Conservation (phyloP, 2,888 invertebrate species). For the Drosophila borealis region DNA sequence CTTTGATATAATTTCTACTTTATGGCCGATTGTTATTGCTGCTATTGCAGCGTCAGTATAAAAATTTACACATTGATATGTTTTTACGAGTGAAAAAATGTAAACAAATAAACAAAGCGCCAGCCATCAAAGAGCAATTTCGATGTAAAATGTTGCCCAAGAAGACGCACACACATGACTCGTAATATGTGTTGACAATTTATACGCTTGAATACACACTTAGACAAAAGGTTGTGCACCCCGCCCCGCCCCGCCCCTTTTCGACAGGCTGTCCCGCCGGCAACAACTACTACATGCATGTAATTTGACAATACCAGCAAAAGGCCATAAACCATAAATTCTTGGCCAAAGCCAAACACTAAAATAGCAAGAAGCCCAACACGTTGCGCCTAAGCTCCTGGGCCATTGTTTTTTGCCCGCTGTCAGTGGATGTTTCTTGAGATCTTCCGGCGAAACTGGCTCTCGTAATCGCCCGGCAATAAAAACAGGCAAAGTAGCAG, state of each 20-base stretch:
- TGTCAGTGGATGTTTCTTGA: slow-evolving; percentile 48
- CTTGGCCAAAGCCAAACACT: slow-evolving; percentile 61
- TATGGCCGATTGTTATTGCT: slow-evolving; percentile 67
- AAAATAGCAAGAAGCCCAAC: slow-evolving; percentile 48
- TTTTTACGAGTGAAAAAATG: slow-evolving; percentile 68
- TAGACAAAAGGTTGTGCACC: slow-evolving; percentile 66
- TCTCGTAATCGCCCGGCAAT: slow-evolving; percentile 70
- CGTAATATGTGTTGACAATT: slow-evolving; percentile 66
- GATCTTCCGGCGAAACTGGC: slow-evolving; percentile 43
- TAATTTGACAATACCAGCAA: slow-evolving; percentile 77
- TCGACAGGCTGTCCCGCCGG: background rate
- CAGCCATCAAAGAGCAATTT: slow-evolving; percentile 75
- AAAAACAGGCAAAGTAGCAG: slow-evolving; percentile 45
- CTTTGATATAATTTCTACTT: slow-evolving; percentile 74
- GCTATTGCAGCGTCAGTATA: slow-evolving; percentile 43
- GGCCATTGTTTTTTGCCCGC: slow-evolving; percentile 44
- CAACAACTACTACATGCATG: slow-evolving; percentile 34
- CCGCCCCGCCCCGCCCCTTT: too few species aligned
- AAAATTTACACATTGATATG: slow-evolving; percentile 76
- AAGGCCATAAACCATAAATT: slow-evolving; percentile 80
- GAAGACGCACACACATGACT: slow-evolving; percentile 10
- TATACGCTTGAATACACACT: slow-evolving; percentile 61
- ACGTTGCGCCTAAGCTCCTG: slow-evolving; percentile 20
- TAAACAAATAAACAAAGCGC: slow-evolving; percentile 76
- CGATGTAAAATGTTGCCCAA: slow-evolving; percentile 64